These are phyloP conservation scores for Paracyprichromis sp. DNA, from an alignment of 2,113 vertebrate species.

Conservation along the genomic window DNA sequence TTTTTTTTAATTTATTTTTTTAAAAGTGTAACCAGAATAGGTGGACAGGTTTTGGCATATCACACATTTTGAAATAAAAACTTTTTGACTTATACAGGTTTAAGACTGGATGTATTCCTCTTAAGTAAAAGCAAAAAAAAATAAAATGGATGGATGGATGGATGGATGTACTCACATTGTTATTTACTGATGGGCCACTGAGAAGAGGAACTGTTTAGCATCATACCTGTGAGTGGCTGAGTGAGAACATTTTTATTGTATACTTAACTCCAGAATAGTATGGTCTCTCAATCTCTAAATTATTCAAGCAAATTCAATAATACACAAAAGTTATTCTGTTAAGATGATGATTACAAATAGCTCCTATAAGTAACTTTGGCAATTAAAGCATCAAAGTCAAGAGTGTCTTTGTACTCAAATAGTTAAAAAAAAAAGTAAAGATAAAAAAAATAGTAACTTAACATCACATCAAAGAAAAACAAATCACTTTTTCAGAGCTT, in stretches of 20 bases:
- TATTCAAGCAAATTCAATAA: background rate
- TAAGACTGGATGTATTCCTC: background rate
- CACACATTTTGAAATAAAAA: background rate
- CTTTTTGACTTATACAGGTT: background rate
- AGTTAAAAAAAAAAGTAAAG: background rate
- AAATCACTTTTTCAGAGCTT: background rate
- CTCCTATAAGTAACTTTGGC: background rate
- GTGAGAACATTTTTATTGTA: background rate
- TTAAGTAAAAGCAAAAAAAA: background rate
- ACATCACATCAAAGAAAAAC: background rate
- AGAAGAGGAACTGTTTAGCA: background rate
- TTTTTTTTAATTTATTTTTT: background rate
- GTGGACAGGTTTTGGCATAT: background rate
- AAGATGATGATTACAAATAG: rapidly evolving
- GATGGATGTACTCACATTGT: background rate
- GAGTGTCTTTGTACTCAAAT: background rate
- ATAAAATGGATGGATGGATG: background rate
- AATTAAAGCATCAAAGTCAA: background rate
- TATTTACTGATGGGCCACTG: background rate
- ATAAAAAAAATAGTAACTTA: background rate
- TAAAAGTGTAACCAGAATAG: background rate
- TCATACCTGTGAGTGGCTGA: background rate
- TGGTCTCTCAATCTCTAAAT: rapidly evolving
- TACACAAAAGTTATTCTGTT: background rate
- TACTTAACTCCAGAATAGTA: background rate